phyloP scores from a whole-genome alignment of 2,888 invertebrate species.

The Synanthedon vespiformis region DNA sequence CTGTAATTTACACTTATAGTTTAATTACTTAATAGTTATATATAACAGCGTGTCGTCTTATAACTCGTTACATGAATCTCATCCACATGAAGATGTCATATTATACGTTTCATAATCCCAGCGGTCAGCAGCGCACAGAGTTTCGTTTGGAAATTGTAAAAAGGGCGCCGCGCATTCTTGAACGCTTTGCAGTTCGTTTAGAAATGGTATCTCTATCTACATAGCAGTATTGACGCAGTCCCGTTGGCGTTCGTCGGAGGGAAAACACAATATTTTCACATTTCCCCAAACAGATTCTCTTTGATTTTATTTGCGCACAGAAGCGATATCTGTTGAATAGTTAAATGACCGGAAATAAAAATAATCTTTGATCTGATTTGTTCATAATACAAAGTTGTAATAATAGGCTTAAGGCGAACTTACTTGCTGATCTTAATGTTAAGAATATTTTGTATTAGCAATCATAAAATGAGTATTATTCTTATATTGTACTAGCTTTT shows the following conservation, averaged over 20 bases:
- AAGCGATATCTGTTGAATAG: constrained; percentile 1
- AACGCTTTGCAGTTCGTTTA: constrained; percentile 23
- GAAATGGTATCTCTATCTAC: constrained; percentile 21
- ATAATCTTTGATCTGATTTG: background rate
- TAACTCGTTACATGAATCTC: no score
- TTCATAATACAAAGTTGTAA: background rate
- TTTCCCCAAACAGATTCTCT: constrained; percentile 6
- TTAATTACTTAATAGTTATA: no score
- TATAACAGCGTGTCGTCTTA: no score
- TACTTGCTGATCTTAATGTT: no score
- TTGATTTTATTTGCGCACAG: constrained; percentile 11
- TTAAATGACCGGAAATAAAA: background rate
- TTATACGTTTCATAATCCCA: constrained; percentile 2
- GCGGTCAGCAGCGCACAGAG: constrained; percentile 19
- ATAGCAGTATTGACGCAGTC: constrained; percentile 5
- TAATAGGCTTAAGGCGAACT: no score
- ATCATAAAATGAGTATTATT: no score
- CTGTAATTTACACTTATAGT: no score
- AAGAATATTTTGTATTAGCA: no score
- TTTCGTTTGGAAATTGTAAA: constrained; percentile 32
- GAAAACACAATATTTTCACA: constrained; percentile 12
- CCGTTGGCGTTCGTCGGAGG: constrained; percentile 3
- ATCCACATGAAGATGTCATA: constrained; percentile 9
- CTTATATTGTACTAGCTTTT: no score
- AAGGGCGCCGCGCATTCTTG: constrained; percentile 31